Evolutionary conservation across 2,888 invertebrate species (phyloP).

Genomic region (Timema cristinae): DNA sequence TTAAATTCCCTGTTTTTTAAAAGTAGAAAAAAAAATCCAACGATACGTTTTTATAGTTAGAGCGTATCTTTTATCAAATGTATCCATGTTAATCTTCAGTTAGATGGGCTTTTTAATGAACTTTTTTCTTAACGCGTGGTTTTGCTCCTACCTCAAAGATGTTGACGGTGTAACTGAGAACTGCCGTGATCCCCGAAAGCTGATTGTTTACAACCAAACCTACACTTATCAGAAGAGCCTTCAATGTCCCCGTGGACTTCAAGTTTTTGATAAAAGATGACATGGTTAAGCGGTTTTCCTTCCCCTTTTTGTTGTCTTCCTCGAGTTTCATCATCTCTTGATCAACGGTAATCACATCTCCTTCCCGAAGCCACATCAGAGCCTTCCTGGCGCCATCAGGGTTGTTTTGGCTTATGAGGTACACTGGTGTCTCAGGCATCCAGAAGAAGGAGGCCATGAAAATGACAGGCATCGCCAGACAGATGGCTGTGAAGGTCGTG

Average conservation of each 20-base stretch:
- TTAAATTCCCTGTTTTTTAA: too few relatives aligned
- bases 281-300: slow-evolving; percentile 14
- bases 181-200: slow-evolving; percentile 46
- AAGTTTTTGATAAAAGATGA: slow-evolving; percentile 39
- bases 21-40: too few relatives aligned
- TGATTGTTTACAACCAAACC: slow-evolving; percentile 46
- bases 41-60: too few relatives aligned
- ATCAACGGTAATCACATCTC: slow-evolving; percentile 37
- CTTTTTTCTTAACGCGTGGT: background rate
- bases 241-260: slow-evolving; percentile 41
- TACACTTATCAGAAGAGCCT: slow-evolving; percentile 42
- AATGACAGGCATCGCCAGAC: slow-evolving; percentile 48
- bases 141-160: slow-evolving; percentile 38
- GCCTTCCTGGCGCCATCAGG: slow-evolving; percentile 46
- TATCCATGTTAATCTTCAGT: background rate
- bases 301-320: background rate
- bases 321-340: slow-evolving; percentile 34
- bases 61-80: too few relatives aligned
- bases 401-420: slow-evolving; percentile 46
- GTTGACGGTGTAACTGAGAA: slow-evolving; percentile 42
- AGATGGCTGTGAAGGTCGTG: slow-evolving; percentile 49
- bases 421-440: slow-evolving; percentile 60
- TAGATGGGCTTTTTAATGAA: background rate
- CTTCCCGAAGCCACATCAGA: slow-evolving; percentile 37
- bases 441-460: slow-evolving; percentile 48